Percentiles rank a stretch among this genome's conserved stretches.
These are phyloP conservation scores for Diogma glabrata DNA, from an alignment of 2,888 invertebrate genomes.

Conservation along the genomic window DNA sequence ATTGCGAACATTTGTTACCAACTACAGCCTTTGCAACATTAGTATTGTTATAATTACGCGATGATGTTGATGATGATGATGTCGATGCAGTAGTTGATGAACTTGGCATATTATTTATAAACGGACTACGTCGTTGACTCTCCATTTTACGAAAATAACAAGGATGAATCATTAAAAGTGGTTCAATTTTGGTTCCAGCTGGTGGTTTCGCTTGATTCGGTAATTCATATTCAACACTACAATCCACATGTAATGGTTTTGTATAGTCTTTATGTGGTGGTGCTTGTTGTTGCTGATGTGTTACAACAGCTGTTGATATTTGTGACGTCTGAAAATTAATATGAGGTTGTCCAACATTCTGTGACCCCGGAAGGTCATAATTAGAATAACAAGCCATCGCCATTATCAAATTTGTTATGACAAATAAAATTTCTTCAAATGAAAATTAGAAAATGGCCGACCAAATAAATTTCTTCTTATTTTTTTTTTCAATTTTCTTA, in stretches of 20 bases:
- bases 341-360: conserved; percentile 27
- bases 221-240: conserved; percentile 84
- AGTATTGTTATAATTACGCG: conserved; percentile 24
- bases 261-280: conserved; percentile 64
- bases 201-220: conserved; percentile 82
- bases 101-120: conserved; percentile 70
- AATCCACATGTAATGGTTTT: conserved; percentile 79
- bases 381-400: conserved; percentile 37
- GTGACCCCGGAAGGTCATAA: conserved; percentile 34
- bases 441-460: too few species aligned
- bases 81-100: conserved; percentile 38
- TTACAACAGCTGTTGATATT: conserved; percentile 20
- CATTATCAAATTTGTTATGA: conserved; percentile 28
- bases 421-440: too few species aligned
- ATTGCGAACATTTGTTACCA: conserved; percentile 44
- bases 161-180: conserved; percentile 80
- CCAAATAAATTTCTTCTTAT: too few species aligned
- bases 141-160: conserved; percentile 82
- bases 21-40: conserved; percentile 27
- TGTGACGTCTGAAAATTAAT: conserved; percentile 20
- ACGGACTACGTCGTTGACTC: conserved; percentile 68
- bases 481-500: too few species aligned
- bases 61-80: conserved; percentile 22
- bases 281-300: conserved; percentile 20
- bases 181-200: conserved; percentile 69